A percentile compares a stretch with the other conserved stretches of the same genome.
These are phyloP conservation scores for Balaeniceps rex DNA, from an alignment of 2,113 vertebrate genomes.

Conservation along the genomic window DNA sequence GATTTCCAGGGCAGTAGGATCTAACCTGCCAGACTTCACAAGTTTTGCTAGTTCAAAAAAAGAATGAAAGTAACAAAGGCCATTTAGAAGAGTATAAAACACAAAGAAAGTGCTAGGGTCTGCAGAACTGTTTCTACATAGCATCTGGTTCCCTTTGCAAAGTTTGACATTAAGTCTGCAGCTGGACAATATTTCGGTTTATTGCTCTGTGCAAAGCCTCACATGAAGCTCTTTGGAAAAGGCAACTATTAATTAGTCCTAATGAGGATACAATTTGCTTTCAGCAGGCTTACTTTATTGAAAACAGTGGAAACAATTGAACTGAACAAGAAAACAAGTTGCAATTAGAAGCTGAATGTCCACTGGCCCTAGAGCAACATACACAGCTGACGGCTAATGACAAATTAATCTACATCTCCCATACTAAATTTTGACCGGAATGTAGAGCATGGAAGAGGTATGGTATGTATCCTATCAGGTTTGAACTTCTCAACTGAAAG, in stretches of 20 bases:
- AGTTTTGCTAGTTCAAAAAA: neutral
- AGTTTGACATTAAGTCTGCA: neutral
- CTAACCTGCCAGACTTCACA: neutral
- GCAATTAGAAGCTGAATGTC: constrained; percentile 26
- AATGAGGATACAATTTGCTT: constrained; percentile 27
- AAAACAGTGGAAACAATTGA: neutral
- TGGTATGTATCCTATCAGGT: neutral
- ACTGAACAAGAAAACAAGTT: neutral
- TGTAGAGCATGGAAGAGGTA: neutral
- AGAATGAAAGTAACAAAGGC: neutral
- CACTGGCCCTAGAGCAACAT: neutral
- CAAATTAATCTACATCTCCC: neutral
- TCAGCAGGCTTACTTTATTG: neutral
- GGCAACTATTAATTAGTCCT: constrained; percentile 29
- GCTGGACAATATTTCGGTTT: constrained; percentile 11
- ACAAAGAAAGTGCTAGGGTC: neutral
- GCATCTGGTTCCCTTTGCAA: neutral
- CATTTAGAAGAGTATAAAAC: neutral
- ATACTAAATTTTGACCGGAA: neutral
- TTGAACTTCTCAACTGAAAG: neutral
- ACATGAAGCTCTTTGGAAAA: constrained; percentile 6
- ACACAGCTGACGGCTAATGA: neutral
- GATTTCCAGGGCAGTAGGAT: neutral
- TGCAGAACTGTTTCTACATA: constrained; percentile 8
- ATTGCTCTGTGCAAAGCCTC: neutral